Base-by-base conservation (phyloP, 1,140 invertebrate species). In the Heterodera carotae region DNA sequence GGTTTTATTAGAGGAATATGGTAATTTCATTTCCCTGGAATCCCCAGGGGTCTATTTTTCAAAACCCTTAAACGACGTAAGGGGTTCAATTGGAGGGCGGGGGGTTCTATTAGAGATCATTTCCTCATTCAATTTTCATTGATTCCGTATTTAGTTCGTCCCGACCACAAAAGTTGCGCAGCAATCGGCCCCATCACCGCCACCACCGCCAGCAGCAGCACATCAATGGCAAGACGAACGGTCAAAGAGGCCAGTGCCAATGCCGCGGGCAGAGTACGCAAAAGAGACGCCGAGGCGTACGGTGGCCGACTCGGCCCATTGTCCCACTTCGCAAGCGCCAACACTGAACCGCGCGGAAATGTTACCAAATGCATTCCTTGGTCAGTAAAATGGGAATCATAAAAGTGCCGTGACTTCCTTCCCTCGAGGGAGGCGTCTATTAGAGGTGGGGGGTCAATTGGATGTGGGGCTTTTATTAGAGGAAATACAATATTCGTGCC, bases 271-370 rank as follows among this genome's bases (percentile, higher is more conserved):
- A 31, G 62, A 27, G 29, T 31, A 29, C 12, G 39, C 39, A 12
- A 43, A 43, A 43, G 12, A 43, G 12, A 43, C 2, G 39, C 6
- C 39, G 39, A 12, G 12, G 39, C n/a, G 39, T 6, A 43, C 39
- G 8, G 33, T 4, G 29, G 15, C 27, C 25, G 29, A 29, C 22
- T 34, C 22, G 29, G 2, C 12, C 3, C 33, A 12, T 6, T 66
- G 27, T 10, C 62, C 62, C 27, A 66, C 62, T 66, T 66, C 62
- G 25, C 62, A 66, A 29, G 62, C 62, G 62, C 62, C 62, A 3
- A 31, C 31, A 3, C 22, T 66, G 62, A 66, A 66, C 33, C n/a
- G 62, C 15, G 62, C 62, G 33, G 62, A 66, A n/a, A 31, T 66
- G 22, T 56, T 22, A 22, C 48, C 12, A 22, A 22, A 22, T 15